These are phyloP conservation scores for Calliopsis andreniformis DNA, from an alignment of 1,140 invertebrate species.

Conservation along the genomic window DNA sequence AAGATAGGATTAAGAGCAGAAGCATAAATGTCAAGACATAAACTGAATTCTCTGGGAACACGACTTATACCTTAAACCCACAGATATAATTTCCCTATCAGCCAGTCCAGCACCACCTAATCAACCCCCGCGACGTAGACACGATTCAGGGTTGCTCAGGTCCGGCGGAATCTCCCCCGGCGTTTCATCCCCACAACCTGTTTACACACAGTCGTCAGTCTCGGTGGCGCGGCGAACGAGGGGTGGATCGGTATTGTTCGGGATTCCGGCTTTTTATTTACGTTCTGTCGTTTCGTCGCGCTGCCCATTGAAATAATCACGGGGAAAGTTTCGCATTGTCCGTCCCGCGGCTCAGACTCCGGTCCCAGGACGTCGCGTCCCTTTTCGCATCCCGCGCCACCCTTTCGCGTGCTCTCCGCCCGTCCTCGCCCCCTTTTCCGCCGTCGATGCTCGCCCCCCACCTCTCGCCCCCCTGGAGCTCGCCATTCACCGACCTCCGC, in stretches of 20 bases:
- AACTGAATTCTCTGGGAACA: no score
- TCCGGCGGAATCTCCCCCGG: no score
- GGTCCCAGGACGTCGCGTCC: conserved; percentile 59
- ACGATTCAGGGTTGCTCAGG: no score
- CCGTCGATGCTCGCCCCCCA: neutral
- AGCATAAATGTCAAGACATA: no score
- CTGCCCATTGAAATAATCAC: conserved; percentile 51
- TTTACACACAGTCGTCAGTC: conserved; percentile 48
- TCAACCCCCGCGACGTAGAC: no score
- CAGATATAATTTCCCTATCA: no score
- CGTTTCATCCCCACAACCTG: conserved; percentile 19
- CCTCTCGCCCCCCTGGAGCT: conserved; percentile 49
- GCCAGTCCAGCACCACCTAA: no score
- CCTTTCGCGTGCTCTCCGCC: neutral
- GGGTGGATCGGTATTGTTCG: conserved; percentile 44
- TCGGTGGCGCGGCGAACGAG: conserved; percentile 6
- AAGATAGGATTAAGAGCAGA: no score
- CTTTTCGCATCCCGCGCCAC: conserved; percentile 32
- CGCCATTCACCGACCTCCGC: conserved; percentile 57
- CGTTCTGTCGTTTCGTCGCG: conserved; percentile 43
- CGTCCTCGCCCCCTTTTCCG: no score
- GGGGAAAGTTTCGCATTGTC: conserved; percentile 49
- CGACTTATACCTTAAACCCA: no score
- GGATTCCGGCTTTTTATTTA: conserved; percentile 43
- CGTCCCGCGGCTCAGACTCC: conserved; percentile 40